Conservation (phyloP, 2,797 vertebrate species). For the Psittacula derbiana region DNA sequence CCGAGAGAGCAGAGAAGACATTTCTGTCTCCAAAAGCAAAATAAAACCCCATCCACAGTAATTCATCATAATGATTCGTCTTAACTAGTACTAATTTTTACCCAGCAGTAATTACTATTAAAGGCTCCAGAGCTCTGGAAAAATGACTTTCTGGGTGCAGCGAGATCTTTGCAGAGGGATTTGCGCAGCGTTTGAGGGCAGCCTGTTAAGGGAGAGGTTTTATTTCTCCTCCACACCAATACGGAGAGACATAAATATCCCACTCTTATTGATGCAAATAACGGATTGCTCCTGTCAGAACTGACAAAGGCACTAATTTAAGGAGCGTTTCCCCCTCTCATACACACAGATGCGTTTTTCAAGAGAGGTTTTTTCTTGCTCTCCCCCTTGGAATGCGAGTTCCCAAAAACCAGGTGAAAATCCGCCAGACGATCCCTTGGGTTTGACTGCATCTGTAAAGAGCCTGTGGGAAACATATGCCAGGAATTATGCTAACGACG, state of each 20-base stretch:
- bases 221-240: neutral
- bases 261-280: conserved; percentile 24
- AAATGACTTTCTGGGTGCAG: neutral
- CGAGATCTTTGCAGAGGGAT: neutral
- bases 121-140: neutral
- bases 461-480: neutral
- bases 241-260: neutral
- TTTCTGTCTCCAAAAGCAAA: conserved; percentile 13
- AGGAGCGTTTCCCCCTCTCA: neutral
- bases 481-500: neutral
- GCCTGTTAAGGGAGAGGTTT: conserved; percentile 34
- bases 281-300: neutral
- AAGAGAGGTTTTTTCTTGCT: neutral
- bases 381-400: neutral
- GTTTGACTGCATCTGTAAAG: neutral
- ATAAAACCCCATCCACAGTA: neutral
- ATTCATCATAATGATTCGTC: neutral
- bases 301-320: neutral
- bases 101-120: conserved; percentile 1
- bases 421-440: rapidly evolving
- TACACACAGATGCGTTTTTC: neutral
- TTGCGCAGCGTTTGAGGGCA: neutral
- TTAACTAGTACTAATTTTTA: conserved; percentile 20
- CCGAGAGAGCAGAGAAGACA: neutral
- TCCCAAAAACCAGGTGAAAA: conserved; percentile 26